A percentile compares a stretch with the other conserved stretches of the same genome.
Evolutionary conservation across 2,113 vertebrate genomes (phyloP).

Genomic region (Erinaceus europaeus): DNA sequence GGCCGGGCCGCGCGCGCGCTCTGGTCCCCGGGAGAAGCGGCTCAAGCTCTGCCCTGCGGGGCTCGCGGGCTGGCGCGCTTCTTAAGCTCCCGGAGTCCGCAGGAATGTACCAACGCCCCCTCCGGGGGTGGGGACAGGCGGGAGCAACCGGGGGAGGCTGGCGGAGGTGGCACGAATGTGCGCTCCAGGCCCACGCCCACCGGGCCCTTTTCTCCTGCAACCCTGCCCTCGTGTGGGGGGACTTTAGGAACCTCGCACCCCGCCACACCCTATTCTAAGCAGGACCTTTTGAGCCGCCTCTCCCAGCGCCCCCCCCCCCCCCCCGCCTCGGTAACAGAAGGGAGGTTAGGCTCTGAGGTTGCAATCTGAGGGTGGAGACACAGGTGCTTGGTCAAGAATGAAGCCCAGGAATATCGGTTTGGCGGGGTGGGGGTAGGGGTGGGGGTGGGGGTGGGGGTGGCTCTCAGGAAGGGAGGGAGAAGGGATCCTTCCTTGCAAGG

Average conservation of each 20-base stretch:
- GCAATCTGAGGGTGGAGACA: too few species aligned
- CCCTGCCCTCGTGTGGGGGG: neutral
- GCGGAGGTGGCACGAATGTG: neutral
- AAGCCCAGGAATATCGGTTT: neutral
- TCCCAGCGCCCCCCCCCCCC: too few species aligned
- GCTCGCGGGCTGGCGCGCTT: slow-evolving; percentile 21
- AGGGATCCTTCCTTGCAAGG: neutral
- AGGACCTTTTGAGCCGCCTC: neutral
- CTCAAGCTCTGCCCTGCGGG: accelerated
- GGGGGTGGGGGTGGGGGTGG: neutral
- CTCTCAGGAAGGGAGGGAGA: neutral
- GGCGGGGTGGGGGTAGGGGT: too few species aligned
- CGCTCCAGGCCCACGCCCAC: neutral
- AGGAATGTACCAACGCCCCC: slow-evolving; percentile 78
- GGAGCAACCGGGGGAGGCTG: neutral
- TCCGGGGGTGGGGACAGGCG: slow-evolving; percentile 43
- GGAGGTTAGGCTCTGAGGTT: too few species aligned
- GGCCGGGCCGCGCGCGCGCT: neutral
- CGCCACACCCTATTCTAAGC: neutral
- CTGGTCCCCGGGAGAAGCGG: neutral
- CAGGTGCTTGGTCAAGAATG: too few species aligned
- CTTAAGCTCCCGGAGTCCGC: slow-evolving; percentile 76
- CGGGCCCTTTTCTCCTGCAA: accelerated
- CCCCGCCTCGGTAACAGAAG: too few species aligned
- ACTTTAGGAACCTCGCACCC: neutral